Percentiles rank a stretch among this genome's conserved stretches.
Evolutionary conservation across 1,140 invertebrate genomes (phyloP).

Genomic region (Lasaia peninsularis): DNA sequence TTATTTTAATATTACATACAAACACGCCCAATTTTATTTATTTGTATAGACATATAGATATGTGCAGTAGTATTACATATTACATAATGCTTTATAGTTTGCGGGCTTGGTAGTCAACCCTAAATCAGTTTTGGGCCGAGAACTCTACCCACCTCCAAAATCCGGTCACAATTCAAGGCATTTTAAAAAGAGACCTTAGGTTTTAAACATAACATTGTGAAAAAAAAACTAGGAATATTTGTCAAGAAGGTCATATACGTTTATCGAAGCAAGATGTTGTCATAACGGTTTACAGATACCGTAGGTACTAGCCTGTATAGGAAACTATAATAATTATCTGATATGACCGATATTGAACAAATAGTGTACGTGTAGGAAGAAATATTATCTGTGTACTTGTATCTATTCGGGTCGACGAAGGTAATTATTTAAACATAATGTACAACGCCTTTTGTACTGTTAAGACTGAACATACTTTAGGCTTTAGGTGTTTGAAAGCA

Average conservation of each 20-base stretch:
- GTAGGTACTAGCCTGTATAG: constrained; percentile 34
- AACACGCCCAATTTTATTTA: no score
- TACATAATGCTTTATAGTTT: no score
- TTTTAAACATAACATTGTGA: background rate
- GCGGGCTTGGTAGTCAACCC: no score
- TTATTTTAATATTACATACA: no score
- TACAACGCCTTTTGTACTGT: background rate
- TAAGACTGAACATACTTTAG: background rate
- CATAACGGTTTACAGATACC: constrained; percentile 32
- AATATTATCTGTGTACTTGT: constrained; percentile 31
- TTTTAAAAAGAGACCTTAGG: no score
- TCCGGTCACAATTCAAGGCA: no score
- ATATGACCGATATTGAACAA: constrained; percentile 39
- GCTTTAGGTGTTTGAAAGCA: background rate
- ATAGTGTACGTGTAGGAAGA: constrained; percentile 31
- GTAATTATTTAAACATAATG: constrained; percentile 16
- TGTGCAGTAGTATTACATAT: no score
- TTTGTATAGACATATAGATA: no score
- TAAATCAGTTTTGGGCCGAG: no score
- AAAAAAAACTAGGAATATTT: constrained; percentile 10
- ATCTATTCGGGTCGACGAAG: constrained; percentile 32
- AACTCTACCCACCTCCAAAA: no score
- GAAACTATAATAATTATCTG: constrained; percentile 52
- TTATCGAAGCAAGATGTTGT: constrained; percentile 31
- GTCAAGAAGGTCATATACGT: constrained; percentile 22